Base-by-base conservation (phyloP, 2,888 invertebrate species). In the Pandemis heparana region DNA sequence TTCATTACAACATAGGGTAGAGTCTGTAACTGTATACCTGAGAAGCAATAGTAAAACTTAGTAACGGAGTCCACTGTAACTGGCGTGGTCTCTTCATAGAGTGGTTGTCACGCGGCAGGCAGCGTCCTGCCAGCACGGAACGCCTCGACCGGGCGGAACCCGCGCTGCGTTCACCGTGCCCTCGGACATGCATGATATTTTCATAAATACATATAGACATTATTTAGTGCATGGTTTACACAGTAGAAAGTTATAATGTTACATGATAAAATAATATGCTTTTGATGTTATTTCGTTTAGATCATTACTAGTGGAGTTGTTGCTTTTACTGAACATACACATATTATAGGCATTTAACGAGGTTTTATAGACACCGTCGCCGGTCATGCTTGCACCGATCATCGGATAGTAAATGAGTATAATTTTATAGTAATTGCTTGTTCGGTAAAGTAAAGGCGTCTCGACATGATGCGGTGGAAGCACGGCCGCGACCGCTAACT, bases 221-320 rank as follows among this genome's bases (percentile, higher is more conserved):
- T 82, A 84, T 82, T 81, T 86, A 88, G 82, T 82, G 85, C 85
- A 84, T 84, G 83, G 80, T 84, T 81, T 81, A 82, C 80, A 82
- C 80, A 77, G 76, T 77, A 82, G 84, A 87, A 84, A 75, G 71
- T 79, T 82, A 82, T 81, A 78, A 80, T 79, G 79, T 83, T 81
- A 79, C 76, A 77, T 80, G 67, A 78, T 75, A 63, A 75, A 76
- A 75, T 75, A 66, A 79, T 82, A 86, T 85, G 90, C 90, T 89
- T 90, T 91, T 80, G 85, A 87, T 89, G 89, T 89, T 85, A 78
- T 86, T 80, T 78, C 79, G 74, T 82, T 83, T 82, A 79, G 81
- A 86, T 86, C 81, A 78, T 80, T 83, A 81, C 77, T 83, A 85
- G 83, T 83, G 79, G 78, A 84, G 80, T 84, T 81, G 82, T 85